phyloP scores from a whole-genome alignment of 1,140 invertebrate genomes.

The Aphidius gifuensis region DNA sequence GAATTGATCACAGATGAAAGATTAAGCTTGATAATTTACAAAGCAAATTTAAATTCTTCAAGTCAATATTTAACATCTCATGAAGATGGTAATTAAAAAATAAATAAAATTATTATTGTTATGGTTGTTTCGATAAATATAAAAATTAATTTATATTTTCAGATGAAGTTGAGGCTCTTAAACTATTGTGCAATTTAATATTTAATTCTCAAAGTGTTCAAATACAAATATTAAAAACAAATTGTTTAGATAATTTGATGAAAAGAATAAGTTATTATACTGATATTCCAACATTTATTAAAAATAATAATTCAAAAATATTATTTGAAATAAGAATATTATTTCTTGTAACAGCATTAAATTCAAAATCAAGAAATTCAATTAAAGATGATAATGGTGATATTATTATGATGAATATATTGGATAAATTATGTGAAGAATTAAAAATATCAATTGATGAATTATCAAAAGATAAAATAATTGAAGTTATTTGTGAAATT shows the following conservation, averaged over 20 bases:
- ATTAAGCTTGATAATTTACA: conserved; percentile 63
- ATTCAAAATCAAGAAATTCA: conserved; percentile 65
- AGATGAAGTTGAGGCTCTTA: conserved; percentile 76
- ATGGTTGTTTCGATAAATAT: conserved; percentile 24
- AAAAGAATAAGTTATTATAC: conserved; percentile 70
- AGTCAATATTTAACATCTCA: conserved; percentile 35
- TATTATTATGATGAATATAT: conserved; percentile 73
- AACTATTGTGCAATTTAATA: conserved; percentile 86
- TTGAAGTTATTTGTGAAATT: conserved; percentile 75
- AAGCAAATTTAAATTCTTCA: conserved; percentile 59
- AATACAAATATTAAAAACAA: conserved; percentile 67
- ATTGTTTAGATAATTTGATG: conserved; percentile 71
- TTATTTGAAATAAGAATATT: conserved; percentile 85
- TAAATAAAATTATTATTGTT: conserved; percentile 1
- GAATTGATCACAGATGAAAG: conserved; percentile 66
- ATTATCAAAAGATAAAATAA: conserved; percentile 47
- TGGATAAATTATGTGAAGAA: conserved; percentile 57
- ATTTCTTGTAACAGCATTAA: conserved; percentile 83
- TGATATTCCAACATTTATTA: conserved; percentile 60
- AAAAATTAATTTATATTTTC: conserved; percentile 47
- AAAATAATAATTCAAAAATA: conserved; percentile 56
- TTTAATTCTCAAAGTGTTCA: conserved; percentile 76
- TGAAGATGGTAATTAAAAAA: conserved; percentile 31
- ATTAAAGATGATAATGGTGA: conserved; percentile 79
- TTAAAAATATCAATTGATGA: conserved; percentile 36